These are phyloP conservation scores for Stictonetta naevosa DNA, from an alignment of 2,113 vertebrate genomes.

Conservation along the genomic window DNA sequence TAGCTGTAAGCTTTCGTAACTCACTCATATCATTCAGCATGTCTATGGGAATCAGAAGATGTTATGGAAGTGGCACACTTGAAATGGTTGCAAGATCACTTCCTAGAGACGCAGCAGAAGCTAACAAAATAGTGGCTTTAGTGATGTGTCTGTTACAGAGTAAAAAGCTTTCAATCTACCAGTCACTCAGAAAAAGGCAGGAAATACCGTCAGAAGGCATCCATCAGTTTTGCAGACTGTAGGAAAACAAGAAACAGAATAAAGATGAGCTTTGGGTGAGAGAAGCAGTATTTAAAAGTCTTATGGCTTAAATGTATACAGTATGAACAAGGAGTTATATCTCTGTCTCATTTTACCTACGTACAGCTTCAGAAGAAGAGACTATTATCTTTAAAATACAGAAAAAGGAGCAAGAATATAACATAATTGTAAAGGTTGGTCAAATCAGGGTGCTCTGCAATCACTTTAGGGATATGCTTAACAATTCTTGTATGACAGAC, in stretches of 20 bases:
- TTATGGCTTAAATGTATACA: rapidly evolving
- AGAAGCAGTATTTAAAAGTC: not conserved
- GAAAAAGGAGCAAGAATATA: not conserved
- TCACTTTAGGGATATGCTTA: not conserved
- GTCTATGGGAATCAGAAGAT: not conserved
- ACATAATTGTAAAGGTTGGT: not conserved
- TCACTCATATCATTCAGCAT: not conserved
- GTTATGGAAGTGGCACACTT: not conserved
- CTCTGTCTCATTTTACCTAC: not conserved
- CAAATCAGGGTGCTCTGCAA: not conserved
- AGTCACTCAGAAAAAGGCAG: not conserved
- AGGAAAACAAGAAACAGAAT: not conserved
- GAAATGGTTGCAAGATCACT: not conserved
- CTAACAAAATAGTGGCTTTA: not conserved
- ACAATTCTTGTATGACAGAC: not conserved
- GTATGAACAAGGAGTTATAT: not conserved
- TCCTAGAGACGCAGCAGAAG: not conserved
- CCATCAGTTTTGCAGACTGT: not conserved
- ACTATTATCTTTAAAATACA: not conserved
- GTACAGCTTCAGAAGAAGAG: rapidly evolving
- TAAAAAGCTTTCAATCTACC: not conserved
- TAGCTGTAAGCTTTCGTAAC: not conserved
- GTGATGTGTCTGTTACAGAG: rapidly evolving
- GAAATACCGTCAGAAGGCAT: not conserved
- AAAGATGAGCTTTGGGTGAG: not conserved